Evolutionary conservation across 2,113 vertebrate species (phyloP).

Genomic region (Petaurus breviceps): DNA sequence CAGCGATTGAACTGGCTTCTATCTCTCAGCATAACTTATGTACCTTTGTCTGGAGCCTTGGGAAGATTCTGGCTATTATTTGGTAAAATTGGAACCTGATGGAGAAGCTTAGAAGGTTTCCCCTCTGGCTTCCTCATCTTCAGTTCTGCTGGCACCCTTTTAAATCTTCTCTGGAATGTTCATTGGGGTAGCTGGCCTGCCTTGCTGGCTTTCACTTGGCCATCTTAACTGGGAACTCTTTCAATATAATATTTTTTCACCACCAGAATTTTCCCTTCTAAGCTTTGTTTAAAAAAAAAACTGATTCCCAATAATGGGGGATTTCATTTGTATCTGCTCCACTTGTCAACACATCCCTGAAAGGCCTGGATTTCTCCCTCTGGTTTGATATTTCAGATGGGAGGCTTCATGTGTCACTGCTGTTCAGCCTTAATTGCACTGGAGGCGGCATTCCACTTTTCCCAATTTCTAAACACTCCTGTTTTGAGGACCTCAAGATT

Average conservation of each 20-base stretch:
- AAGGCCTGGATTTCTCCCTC: background rate
- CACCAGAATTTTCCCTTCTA: background rate
- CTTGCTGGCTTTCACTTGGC: background rate
- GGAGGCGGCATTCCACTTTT: background rate
- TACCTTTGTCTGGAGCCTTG: background rate
- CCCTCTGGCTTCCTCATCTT: background rate
- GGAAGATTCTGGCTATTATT: background rate
- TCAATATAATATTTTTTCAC: background rate
- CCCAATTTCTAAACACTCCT: slow-evolving; percentile 22
- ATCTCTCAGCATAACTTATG: background rate
- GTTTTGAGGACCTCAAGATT: background rate
- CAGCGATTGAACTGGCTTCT: background rate
- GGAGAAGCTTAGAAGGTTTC: background rate
- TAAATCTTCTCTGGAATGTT: background rate
- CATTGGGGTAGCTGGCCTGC: background rate
- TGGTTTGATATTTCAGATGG: background rate
- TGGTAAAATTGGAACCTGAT: background rate
- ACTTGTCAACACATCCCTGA: background rate
- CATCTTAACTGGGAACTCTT: background rate
- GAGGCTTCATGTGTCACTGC: background rate
- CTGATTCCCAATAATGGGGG: background rate
- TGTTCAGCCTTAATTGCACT: slow-evolving; percentile 3
- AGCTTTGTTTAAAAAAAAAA: background rate
- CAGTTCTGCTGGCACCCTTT: background rate
- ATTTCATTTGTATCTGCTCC: background rate